phyloP scores from a whole-genome alignment of 2,888 invertebrate species.

The Sympetrum striolatum region DNA sequence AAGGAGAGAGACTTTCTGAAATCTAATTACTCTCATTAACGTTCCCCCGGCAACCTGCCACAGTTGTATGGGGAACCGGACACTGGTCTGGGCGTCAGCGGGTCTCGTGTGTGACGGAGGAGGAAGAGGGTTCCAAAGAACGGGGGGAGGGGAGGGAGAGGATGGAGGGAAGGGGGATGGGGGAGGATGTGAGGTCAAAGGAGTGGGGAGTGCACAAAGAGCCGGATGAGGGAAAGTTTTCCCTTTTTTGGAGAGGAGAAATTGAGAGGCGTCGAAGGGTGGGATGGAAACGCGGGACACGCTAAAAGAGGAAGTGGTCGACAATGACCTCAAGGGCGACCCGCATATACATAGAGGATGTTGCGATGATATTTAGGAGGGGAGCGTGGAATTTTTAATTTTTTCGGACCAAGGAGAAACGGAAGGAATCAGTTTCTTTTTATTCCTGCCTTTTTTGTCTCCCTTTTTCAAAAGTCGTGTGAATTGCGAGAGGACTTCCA shows the following conservation, averaged over 20 bases:
- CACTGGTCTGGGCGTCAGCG: constrained; percentile 36
- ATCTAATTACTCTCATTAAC: constrained; percentile 44
- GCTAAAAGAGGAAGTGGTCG: neutral
- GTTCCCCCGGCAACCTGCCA: constrained; percentile 32
- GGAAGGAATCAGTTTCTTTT: neutral
- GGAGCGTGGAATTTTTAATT: neutral
- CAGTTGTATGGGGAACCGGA: constrained; percentile 36
- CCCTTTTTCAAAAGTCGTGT: neutral
- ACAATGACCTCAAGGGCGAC: neutral
- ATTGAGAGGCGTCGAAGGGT: neutral
- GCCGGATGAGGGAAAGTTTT: constrained; percentile 4
- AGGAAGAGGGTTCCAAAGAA: neutral
- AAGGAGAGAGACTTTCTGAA: constrained; percentile 27
- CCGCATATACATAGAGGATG: neutral
- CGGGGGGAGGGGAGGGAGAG: neutral
- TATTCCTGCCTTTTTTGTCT: neutral
- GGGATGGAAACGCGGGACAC: neutral
- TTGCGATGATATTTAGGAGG: neutral
- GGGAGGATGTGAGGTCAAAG: neutral
- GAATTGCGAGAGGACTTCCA: neutral
- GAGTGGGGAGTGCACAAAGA: neutral
- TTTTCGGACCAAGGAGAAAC: neutral
- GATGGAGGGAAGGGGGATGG: too few species aligned
- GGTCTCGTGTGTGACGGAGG: neutral
- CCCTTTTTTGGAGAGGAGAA: neutral